Base-by-base conservation (phyloP, 2,797 vertebrate genomes). In the Paratrypauchen microcephalus region DNA sequence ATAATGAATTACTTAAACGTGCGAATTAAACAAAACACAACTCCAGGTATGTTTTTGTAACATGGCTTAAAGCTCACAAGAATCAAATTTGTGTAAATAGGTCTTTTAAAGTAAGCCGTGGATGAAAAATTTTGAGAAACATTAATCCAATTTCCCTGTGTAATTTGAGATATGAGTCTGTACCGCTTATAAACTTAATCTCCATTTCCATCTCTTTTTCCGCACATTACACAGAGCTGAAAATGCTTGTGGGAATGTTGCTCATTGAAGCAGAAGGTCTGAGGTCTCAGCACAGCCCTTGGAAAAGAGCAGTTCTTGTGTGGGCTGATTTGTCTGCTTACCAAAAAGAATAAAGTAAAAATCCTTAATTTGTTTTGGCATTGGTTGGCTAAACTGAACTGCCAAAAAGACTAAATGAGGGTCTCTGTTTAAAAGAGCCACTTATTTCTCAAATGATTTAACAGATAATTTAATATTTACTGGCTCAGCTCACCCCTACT, bases 301-400 rank as follows among this genome's bases (percentile, higher is more conserved):
- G 11, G 30, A 12, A 56, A 28, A 65, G 30, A 48, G 47, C 56
- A 72, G n/a, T 32, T 48, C 61, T 64, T 71, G 56, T 65, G 68
- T 69, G 70, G 72, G 73, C 73, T 80, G 56, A 68, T 69, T 68
- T 73, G 65, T 75, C 39, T 36, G 26, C 62, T 65, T 23, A 72
- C 72, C 76, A 76, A 63, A 63, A 68, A 70, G 70, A 50, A 74
- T 36, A 68, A 56, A 69, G 50, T 41, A 47, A 50, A 63, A 71
- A 24, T 21, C 9, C 70, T 70, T 70, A 26, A 82, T 52, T 66
- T 68, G 48, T 61, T 69, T 45, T 77, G 64, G 65, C 61, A 77
- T 65, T 45, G 6, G 0, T 68, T 70, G 73, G 58, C 69, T 16
- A 56, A 63, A 66, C 62, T 69, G 2, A 72, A 62, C 24, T 32